Base-by-base conservation (phyloP, 1,140 invertebrate genomes). In the Bilobella aurantiaca region DNA sequence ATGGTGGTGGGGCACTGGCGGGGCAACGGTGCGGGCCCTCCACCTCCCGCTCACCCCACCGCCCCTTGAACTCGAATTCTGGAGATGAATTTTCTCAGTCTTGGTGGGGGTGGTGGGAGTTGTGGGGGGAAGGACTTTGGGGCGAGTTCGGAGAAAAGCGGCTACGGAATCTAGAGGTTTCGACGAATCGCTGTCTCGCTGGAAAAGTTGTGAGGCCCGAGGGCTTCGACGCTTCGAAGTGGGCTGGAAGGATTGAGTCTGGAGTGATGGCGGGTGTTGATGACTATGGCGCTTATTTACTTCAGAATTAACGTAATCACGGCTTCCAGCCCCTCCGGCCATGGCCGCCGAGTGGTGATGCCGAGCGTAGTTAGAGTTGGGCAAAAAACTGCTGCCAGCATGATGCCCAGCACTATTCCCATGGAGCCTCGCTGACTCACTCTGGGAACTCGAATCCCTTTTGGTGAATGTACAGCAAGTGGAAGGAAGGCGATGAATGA, bases 401-500 rank as follows among this genome's bases (percentile, higher is more conserved):
- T 53, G 49, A 53, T 8, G 53, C 12, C 23, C 53, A 28, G n/a
- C n/a, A n/a, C n/a, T n/a, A n/a, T 21, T 28, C 8, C 23, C 53
- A 57, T 57, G n/a, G 21, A 57, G n/a, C 12, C 53, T 12, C 53
- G n/a, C n/a, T n/a, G n/a, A n/a, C n/a, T n/a, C 28, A 14, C 58
- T 59, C 28, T 5, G 28, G 28, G 18, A 21, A 5, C 5, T 28
- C 8, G 58, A 59, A 59, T 59, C 58, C 58, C 58, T 31, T 59
- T 34, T 59, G 58, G 58, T 59, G 58, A 59, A 31, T 29, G 58
- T 59, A 34, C 58, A 59, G 58, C 58, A 59, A 8, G 58, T 59
- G 58, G 58, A 29, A 34, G 58, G 58, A 18, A 59, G 58, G 12
- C 28, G 58, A 23, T 53, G 21, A 23, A 23, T 23, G 49, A 42